phyloP scores from a whole-genome alignment of 2,888 invertebrate genomes.

The Thymelicus lineola region DNA sequence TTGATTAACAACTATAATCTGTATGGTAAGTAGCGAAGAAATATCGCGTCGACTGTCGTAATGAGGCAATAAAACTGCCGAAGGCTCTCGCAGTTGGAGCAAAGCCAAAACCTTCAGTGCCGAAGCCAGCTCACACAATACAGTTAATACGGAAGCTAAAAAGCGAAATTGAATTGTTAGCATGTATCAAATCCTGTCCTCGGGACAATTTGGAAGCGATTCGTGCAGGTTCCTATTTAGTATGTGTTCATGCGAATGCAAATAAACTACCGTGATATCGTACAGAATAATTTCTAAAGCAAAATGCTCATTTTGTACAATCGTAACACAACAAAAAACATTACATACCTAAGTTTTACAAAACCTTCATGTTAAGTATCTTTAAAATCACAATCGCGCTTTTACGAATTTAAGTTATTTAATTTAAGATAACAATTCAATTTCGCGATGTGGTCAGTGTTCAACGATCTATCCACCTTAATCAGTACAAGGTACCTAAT shows the following conservation, averaged over 20 bases:
- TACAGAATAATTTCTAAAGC: slow-evolving; percentile 38
- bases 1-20: slow-evolving; percentile 57
- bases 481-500: slow-evolving; percentile 27
- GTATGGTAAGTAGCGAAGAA: slow-evolving; percentile 65
- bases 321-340: slow-evolving; percentile 31
- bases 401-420: slow-evolving; percentile 15
- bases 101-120: slow-evolving; percentile 73
- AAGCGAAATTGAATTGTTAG: slow-evolving; percentile 85
- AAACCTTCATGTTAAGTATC: slow-evolving; percentile 37
- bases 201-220: slow-evolving; percentile 70
- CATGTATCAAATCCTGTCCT: slow-evolving; percentile 65
- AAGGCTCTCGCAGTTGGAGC: slow-evolving; percentile 71
- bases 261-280: slow-evolving; percentile 71
- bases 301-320: slow-evolving; percentile 31
- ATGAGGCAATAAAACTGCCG: slow-evolving; percentile 70
- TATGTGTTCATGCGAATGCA: slow-evolving; percentile 61
- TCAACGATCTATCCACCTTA: slow-evolving; percentile 29
- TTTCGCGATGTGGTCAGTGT: slow-evolving; percentile 49
- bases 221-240: slow-evolving; percentile 67
- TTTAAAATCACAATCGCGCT: slow-evolving; percentile 30
- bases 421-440: slow-evolving; percentile 54
- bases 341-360: slow-evolving; percentile 39
- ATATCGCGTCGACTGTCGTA: slow-evolving; percentile 64
- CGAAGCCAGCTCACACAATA: slow-evolving; percentile 74
- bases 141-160: slow-evolving; percentile 75